These are phyloP conservation scores for Bombus superbus DNA, from an alignment of 1,140 invertebrate genomes.

Conservation along the genomic window DNA sequence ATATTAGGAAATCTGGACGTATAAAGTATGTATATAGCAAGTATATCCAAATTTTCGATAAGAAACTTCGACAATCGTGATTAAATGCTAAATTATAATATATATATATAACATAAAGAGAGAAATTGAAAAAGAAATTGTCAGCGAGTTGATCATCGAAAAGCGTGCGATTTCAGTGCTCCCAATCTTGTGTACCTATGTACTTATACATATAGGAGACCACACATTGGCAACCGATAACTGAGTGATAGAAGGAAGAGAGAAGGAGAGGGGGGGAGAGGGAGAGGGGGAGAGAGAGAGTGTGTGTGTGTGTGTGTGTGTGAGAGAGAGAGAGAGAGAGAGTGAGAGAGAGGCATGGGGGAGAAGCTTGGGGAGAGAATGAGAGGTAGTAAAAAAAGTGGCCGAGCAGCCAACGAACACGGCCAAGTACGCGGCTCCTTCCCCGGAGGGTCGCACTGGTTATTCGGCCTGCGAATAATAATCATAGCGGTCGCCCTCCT, in stretches of 20 bases:
- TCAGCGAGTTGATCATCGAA: not conserved
- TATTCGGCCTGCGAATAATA: constrained; percentile 70
- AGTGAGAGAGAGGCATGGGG: not conserved
- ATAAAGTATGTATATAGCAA: not conserved
- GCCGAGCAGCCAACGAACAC: constrained; percentile 43
- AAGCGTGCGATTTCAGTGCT: not conserved
- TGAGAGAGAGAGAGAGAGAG: not conserved
- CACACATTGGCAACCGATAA: constrained; percentile 14
- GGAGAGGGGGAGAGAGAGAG: too few species aligned
- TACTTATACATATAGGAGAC: not conserved
- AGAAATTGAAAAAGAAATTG: not conserved
- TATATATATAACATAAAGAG: not conserved
- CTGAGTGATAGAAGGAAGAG: constrained; percentile 16
- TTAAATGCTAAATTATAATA: not conserved
- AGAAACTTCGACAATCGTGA: not conserved
- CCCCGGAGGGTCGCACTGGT: constrained; percentile 61
- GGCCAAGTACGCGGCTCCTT: constrained; percentile 45
- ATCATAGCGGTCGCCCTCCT: constrained; percentile 63
- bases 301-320: too few species aligned
- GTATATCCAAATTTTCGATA: not conserved
- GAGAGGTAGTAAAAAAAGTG: constrained; percentile 39
- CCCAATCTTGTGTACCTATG: not conserved
- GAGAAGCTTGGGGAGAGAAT: constrained; percentile 12
- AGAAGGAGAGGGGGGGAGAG: not conserved
- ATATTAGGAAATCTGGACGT: not conserved